Evolutionary conservation across 1,140 invertebrate genomes (phyloP).

Genomic region (Zaprionus camerounensis): DNA sequence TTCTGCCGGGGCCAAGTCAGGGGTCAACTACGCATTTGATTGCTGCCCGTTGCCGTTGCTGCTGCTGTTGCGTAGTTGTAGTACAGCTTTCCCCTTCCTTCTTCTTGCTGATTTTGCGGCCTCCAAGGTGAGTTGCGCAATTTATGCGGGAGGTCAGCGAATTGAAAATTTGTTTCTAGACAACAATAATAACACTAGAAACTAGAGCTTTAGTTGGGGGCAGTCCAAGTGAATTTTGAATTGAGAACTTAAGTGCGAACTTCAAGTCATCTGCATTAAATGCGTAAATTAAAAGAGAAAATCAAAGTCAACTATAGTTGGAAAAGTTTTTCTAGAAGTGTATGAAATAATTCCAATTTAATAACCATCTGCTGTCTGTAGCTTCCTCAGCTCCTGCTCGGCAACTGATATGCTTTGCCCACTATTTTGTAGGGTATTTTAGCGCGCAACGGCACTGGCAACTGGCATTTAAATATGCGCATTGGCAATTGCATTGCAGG

Average conservation of each 20-base stretch:
- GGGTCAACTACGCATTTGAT: slow-evolving; percentile 63
- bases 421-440: slow-evolving; percentile 24
- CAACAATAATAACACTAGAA: slow-evolving; percentile 23
- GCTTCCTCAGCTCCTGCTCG: neutral
- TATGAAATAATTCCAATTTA: neutral
- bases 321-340: too few relatives aligned
- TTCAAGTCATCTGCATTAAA: neutral
- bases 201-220: neutral
- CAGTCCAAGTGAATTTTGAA: neutral
- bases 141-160: slow-evolving; percentile 54
- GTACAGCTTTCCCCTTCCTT: neutral
- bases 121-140: slow-evolving; percentile 34
- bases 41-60: slow-evolving; percentile 33
- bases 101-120: neutral
- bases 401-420: neutral
- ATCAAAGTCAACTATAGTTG: neutral
- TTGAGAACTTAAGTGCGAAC: neutral
- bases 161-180: slow-evolving; percentile 40
- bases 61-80: slow-evolving; percentile 36
- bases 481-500: slow-evolving; percentile 59
- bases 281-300: neutral
- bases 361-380: neutral
- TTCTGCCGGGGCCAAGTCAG: slow-evolving; percentile 50
- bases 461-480: slow-evolving; percentile 56
- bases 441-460: slow-evolving; percentile 19